Conservation (phyloP, 1,140 invertebrate species). For the Gryon sp. region DNA sequence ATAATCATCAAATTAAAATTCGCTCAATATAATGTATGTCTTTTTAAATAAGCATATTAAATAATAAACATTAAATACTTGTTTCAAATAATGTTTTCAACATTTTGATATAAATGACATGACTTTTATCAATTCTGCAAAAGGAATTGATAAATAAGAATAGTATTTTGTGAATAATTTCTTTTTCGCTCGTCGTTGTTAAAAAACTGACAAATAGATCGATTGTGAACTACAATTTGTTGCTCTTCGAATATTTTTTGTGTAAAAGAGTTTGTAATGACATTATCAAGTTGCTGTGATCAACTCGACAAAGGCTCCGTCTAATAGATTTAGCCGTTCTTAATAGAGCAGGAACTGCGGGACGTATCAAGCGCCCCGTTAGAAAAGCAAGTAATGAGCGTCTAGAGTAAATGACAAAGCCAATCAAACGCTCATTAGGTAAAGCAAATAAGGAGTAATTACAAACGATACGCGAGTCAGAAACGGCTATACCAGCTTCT, state of each 20-base stretch:
- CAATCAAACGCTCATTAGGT: slow-evolving; percentile 65
- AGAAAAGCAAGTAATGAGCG: slow-evolving; percentile 56
- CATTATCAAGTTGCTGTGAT: slow-evolving; percentile 11
- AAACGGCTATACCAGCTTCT: neutral
- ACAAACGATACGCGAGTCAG: slow-evolving; percentile 55
- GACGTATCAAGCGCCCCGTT: slow-evolving; percentile 42
- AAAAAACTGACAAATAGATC: no score
- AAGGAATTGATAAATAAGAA: no score
- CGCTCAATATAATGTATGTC: no score
- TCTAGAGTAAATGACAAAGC: slow-evolving; percentile 60
- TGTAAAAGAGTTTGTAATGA: slow-evolving; percentile 2
- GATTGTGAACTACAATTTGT: no score
- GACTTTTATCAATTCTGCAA: no score
- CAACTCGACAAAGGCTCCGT: slow-evolving; percentile 1
- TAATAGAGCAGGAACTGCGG: slow-evolving; percentile 25
- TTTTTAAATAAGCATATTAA: no score
- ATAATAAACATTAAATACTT: no score
- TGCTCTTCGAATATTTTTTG: no score
- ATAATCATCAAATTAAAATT: no score
- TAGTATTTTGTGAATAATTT: neutral
- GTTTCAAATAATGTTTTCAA: no score
- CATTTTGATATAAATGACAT: no score
- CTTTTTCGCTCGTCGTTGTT: no score
- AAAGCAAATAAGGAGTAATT: slow-evolving; percentile 65
- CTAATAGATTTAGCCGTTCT: slow-evolving; percentile 24